Evolutionary conservation across 2,113 vertebrate genomes (phyloP), one percentile per base, ranked within the genome.

Genomic region (Cryptoleucopteryx plumbea): DNA sequence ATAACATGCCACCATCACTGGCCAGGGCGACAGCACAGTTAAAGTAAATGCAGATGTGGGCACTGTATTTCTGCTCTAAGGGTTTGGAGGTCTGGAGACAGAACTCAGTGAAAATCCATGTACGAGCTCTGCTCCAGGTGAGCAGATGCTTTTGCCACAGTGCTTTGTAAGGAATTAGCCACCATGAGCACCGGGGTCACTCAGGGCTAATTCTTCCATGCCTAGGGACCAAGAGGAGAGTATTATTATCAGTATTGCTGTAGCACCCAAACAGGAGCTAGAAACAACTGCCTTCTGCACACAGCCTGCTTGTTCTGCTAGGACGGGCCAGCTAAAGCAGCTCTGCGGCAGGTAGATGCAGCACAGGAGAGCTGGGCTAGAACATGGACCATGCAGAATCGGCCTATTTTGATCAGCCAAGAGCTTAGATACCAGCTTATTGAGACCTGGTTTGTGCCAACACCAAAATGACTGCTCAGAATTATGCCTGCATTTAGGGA

Each of bases 1-100:
- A 94, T 63, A 85, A 93, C 66, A 59, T 52, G 50, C 83, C 93
- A 88, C 94, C 88, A 82, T 17, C 85, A 21, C 65, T 40, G 80
- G 88, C 92, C 90, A 77, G 96, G 94, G 88, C 23, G 16, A 85
- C 32, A 43, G 84, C 70, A 50, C 40, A 34, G 81, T 36, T 25
- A 47, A 12, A 31, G 45, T 6, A 29, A 43, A 26, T 0, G 21
- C 38, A 43, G 47, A 82, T 14, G 0, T 6, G 38, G 56, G 58
- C 63, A 38, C 48, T 25, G 45, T 1, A 2, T 7, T 21, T 42
- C 82, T 91, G 86, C 53, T 68, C 19, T 4, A 5, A 7, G 55
- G 58, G 17, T 14, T 40, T 29, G 36, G 63, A 32, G 29, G 20
- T 45, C 68, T 11, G 8, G 22, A 78, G 66, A 13, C 23, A 52